Percentiles rank a stretch among this genome's conserved stretches.
Evolutionary conservation across 2,113 vertebrate species (phyloP).

Genomic region (Panurus biarmicus): DNA sequence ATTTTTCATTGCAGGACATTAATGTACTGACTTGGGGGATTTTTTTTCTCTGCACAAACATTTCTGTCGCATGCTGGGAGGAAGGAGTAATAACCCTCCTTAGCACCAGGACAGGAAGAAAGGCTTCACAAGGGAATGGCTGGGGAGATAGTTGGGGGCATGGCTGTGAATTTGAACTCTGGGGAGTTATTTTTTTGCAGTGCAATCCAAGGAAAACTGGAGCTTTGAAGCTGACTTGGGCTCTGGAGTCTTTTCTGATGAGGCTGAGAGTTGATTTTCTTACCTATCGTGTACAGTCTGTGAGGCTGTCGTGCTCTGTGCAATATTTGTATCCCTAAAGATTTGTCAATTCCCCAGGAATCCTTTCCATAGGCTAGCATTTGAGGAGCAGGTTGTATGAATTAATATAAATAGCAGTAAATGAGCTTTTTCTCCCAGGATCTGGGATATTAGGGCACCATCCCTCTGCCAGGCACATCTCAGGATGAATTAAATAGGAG

Average conservation of each 20-base stretch:
- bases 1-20: conserved; percentile 67
- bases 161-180: fast-evolving
- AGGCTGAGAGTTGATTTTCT: neutral
- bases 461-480: neutral
- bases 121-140: neutral
- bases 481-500: neutral
- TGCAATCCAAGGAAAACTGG: neutral
- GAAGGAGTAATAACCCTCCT: conserved; percentile 31
- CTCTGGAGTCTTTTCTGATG: neutral
- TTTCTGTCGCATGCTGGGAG: conserved; percentile 46
- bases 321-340: neutral
- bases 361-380: neutral
- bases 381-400: neutral
- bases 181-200: neutral
- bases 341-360: neutral
- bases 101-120: neutral
- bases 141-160: neutral
- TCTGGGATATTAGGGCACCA: neutral
- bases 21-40: conserved; percentile 60
- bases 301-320: fast-evolving
- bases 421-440: neutral
- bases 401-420: neutral
- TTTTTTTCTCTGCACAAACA: conserved; percentile 27
- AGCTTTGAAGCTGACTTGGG: neutral
- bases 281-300: neutral